Evolutionary conservation across 2,113 vertebrate species (phyloP).

Genomic region (Indicator maculatus): DNA sequence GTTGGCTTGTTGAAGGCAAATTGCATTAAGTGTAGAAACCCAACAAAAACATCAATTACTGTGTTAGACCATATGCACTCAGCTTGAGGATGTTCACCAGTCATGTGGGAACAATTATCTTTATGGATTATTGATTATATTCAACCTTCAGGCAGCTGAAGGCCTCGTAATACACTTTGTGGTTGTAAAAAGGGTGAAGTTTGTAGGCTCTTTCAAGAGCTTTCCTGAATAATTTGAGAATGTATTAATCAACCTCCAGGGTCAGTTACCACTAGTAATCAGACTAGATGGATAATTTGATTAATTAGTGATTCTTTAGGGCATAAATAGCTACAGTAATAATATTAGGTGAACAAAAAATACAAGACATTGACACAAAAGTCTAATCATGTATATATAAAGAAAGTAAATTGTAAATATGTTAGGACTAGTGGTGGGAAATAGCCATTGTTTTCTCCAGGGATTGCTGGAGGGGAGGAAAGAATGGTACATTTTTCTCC

Average conservation of each 20-base stretch:
- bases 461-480: not conserved
- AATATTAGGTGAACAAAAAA: conserved; percentile 21
- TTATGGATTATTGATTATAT: conserved; percentile 67
- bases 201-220: conserved; percentile 44
- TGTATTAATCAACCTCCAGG: conserved; percentile 64
- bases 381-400: not conserved
- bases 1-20: conserved; percentile 33
- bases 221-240: conserved; percentile 65
- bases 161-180: conserved; percentile 38
- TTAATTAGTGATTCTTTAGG: conserved; percentile 42
- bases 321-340: conserved; percentile 23
- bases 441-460: not conserved
- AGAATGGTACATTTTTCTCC: not conserved
- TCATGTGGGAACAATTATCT: conserved; percentile 68
- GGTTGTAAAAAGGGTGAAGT: conserved; percentile 53
- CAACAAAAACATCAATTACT: conserved; percentile 36
- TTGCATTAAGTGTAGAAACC: conserved; percentile 37
- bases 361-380: not conserved
- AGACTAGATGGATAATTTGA: conserved; percentile 50
- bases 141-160: conserved; percentile 23
- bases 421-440: not conserved
- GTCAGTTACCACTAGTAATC: conserved; percentile 47
- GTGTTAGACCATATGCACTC: conserved; percentile 28
- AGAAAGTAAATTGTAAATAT: not conserved
- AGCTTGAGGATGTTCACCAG: conserved; percentile 36